phyloP scores from a whole-genome alignment of 2,113 vertebrate species.

The Microtus pennsylvanicus region DNA sequence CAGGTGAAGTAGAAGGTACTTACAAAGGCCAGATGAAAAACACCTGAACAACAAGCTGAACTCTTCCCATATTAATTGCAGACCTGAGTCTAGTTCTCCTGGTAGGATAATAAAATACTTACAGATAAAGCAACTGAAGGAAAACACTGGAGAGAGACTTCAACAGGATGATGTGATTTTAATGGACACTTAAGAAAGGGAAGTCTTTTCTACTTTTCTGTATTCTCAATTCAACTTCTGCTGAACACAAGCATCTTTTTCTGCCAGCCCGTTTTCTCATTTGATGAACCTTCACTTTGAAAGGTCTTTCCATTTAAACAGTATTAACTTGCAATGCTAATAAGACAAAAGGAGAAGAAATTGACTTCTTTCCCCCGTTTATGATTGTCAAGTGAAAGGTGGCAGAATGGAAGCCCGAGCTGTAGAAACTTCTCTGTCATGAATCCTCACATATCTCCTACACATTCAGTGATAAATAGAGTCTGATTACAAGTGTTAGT shows the following conservation, averaged over 20 bases:
- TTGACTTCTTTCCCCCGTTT: constrained; percentile 68
- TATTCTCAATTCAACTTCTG: not conserved
- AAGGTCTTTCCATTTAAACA: constrained; percentile 70
- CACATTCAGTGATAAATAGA: constrained; percentile 83
- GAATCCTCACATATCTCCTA: constrained; percentile 70
- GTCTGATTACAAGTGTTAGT: constrained; percentile 61
- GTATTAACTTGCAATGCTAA: constrained; percentile 29
- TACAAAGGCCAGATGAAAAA: constrained; percentile 83
- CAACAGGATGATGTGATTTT: constrained; percentile 48
- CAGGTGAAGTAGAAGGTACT: constrained; percentile 73
- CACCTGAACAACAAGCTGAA: constrained; percentile 64
- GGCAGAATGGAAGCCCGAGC: constrained; percentile 53
- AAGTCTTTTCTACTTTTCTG: constrained; percentile 53
- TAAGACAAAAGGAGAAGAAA: constrained; percentile 28
- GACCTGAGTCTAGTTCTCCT: constrained; percentile 75
- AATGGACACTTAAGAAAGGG: constrained; percentile 63
- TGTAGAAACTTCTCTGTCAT: constrained; percentile 39
- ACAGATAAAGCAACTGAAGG: constrained; percentile 74
- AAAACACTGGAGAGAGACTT: constrained; percentile 72
- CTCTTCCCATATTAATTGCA: constrained; percentile 82
- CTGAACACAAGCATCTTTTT: not conserved
- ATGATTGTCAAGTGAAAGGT: constrained; percentile 70
- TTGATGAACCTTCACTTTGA: not conserved
- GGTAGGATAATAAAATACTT: constrained; percentile 72
- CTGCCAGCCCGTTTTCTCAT: not conserved